phyloP scores from a whole-genome alignment of 1,140 invertebrate species.

The Listronotus bonariensis region DNA sequence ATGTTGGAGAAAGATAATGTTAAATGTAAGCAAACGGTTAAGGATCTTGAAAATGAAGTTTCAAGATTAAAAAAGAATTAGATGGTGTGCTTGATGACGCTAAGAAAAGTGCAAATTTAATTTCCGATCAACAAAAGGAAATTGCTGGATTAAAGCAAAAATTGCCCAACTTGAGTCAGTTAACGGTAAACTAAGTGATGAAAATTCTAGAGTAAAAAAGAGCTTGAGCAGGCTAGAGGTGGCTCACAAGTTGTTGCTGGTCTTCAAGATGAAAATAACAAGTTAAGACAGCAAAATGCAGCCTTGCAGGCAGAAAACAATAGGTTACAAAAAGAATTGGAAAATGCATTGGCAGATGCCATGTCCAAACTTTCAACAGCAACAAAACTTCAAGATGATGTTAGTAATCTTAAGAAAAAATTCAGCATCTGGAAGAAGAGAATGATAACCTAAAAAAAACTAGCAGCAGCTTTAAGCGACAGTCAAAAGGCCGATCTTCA shows the following conservation, averaged over 20 bases:
- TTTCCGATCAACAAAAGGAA: constrained; percentile 27
- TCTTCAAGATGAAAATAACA: constrained; percentile 29
- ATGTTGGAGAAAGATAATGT: constrained; percentile 33
- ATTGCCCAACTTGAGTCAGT: constrained; percentile 20
- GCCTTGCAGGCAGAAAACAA: constrained; percentile 34
- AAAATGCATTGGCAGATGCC: constrained; percentile 20
- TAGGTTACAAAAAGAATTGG: constrained; percentile 29
- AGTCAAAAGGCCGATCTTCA: constrained; percentile 14
- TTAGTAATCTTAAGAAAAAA: constrained; percentile 18
- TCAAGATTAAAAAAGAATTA: constrained; percentile 38
- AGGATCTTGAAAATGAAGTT: constrained; percentile 32
- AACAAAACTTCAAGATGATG: constrained; percentile 9
- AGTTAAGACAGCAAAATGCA: constrained; percentile 29
- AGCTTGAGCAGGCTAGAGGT: constrained; percentile 21
- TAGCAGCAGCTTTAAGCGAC: not conserved
- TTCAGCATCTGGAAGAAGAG: constrained; percentile 29
- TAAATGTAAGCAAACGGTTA: constrained; percentile 26
- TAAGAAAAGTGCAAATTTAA: constrained; percentile 10
- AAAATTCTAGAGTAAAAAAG: constrained; percentile 35
- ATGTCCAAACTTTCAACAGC: constrained; percentile 3
- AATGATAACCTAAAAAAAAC: constrained; percentile 23
- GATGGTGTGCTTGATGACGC: constrained; percentile 25
- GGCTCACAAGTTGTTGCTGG: constrained; percentile 9
- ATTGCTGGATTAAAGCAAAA: constrained; percentile 27
- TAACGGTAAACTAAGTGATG: constrained; percentile 19